Evolutionary conservation across 1,140 invertebrate species (phyloP).

Genomic region (Gryllus bimaculatus): DNA sequence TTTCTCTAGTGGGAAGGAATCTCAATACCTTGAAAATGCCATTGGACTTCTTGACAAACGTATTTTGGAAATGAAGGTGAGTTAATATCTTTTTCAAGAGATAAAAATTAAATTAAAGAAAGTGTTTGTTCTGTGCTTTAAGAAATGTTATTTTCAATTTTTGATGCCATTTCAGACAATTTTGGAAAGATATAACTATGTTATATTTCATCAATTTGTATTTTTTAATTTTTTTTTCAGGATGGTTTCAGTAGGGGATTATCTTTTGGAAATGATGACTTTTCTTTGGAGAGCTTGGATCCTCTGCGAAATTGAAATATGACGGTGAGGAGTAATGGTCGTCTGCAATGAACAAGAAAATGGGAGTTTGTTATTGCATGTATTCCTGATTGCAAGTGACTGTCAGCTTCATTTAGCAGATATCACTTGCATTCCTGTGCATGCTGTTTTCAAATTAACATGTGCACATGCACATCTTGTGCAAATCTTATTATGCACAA

Average conservation of each 20-base stretch:
- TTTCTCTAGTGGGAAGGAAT: slow-evolving; percentile 42
- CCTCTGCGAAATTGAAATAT: slow-evolving; percentile 46
- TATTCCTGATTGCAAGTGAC: slow-evolving; percentile 36
- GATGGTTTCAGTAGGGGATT: slow-evolving; percentile 73
- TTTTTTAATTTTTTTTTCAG: slow-evolving; percentile 52
- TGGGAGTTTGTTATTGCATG: not conserved
- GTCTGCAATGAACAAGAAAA: not conserved
- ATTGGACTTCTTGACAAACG: slow-evolving; percentile 68
- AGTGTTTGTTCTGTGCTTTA: not conserved
- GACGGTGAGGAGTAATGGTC: not conserved
- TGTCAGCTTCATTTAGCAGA: slow-evolving; percentile 33
- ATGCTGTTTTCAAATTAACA: slow-evolving; percentile 34
- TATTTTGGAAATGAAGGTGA: slow-evolving; percentile 73
- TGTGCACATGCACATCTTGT: slow-evolving; percentile 23
- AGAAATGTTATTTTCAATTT: not conserved
- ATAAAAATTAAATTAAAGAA: not conserved
- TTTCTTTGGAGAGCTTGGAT: slow-evolving; percentile 76
- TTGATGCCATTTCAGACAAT: not conserved
- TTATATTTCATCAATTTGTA: not conserved
- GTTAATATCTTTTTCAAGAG: not conserved
- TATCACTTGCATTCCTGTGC: slow-evolving; percentile 35
- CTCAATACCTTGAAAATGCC: slow-evolving; percentile 51
- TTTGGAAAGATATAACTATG: not conserved
- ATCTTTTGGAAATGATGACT: slow-evolving; percentile 70
- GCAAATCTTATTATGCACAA: not conserved